Conservation (phyloP, 2,113 vertebrate species). For the Poicephalus meyeri region DNA sequence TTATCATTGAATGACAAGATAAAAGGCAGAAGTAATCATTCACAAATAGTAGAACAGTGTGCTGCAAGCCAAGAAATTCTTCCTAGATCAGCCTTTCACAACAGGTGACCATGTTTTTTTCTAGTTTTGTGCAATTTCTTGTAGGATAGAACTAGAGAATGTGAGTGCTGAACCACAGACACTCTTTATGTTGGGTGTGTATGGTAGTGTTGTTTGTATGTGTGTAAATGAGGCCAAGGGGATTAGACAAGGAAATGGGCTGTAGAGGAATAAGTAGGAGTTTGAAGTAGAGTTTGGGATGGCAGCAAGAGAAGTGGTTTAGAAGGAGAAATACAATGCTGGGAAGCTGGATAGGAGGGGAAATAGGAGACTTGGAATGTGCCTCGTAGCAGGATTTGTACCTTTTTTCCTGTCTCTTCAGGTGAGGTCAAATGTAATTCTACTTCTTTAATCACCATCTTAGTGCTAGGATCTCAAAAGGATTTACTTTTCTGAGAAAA, state of each 20-base stretch:
- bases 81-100: background rate
- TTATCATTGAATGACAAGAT: slow-evolving; percentile 1
- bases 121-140: background rate
- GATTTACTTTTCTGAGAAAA: background rate
- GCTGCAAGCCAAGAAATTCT: background rate
- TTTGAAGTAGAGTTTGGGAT: background rate
- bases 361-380: background rate
- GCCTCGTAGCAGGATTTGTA: background rate
- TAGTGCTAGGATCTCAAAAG: background rate
- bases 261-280: background rate
- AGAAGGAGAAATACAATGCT: background rate
- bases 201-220: background rate
- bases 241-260: background rate
- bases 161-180: background rate
- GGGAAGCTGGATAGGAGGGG: background rate
- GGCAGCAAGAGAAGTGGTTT: background rate
- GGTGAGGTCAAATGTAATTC: background rate
- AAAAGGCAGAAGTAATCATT: slow-evolving; percentile 1
- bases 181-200: background rate
- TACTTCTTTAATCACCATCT: background rate
- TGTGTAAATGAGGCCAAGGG: background rate
- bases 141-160: background rate
- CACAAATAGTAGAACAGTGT: background rate
- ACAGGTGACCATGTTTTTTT: background rate
- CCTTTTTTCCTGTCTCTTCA: background rate